Base-by-base conservation (phyloP, 2,113 vertebrate genomes). In the Cranoglanis bouderius region DNA sequence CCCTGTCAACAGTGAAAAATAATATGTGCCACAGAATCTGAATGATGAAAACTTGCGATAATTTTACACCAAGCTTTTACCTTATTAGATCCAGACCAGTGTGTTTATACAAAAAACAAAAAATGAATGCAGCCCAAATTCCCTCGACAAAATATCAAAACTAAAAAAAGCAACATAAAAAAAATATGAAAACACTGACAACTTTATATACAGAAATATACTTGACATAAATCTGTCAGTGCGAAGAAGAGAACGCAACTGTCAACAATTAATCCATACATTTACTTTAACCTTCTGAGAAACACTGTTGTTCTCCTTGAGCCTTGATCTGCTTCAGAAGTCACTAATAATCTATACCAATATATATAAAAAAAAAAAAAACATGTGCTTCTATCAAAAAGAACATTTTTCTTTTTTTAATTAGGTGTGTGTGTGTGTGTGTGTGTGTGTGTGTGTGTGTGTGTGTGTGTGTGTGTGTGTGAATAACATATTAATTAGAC, bases 1-100 rank as follows among this genome's bases (percentile, higher is more conserved):
- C 77, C 35, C 81, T 86, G 81, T 89, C 89, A 86, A 72, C 86
- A 67, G 72, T 87, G 88, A 87, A 90, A 80, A 84, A 57, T 80
- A 72, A 70, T 78, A 43, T 61, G 18, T 0, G 78, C 75, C 32
- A 78, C n/a, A 67, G 81, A 59, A 84, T 88, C 82, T 84, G n/a
- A 65, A 81, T 70, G 61, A 81, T 40, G 38, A 84, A 88, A 88
- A 88, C 80, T 59, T 46, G n/a, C 12, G 43, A 43, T 26, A 61
- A 63, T 74, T 78, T 63, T 13, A 83, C 63, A 84, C 35, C 35
- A 86, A 75, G 67, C 46, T 74, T 85, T 85, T 26, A 74, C 32
- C 38, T 74, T 59, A 53, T 86, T 29, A 49, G 35, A 87, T 82
- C 46, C n/a, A 82, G 19, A 75, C 4, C 21, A 53, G 29, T 65